Conservation (phyloP, 2,888 invertebrate species). For the Magallana nippona region DNA sequence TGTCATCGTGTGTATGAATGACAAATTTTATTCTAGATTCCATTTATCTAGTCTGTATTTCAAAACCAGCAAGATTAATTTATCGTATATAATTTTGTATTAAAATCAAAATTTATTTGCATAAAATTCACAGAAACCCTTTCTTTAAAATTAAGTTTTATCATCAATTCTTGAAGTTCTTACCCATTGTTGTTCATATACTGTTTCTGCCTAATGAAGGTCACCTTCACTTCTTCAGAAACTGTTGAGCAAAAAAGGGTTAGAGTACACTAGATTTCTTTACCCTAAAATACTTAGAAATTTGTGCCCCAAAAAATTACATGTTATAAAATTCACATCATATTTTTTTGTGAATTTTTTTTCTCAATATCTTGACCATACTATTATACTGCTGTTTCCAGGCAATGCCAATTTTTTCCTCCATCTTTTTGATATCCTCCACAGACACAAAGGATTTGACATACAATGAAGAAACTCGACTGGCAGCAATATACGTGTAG, state of each 20-base stretch:
- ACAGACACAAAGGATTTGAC: slow-evolving; percentile 52
- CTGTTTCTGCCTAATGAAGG: slow-evolving; percentile 33
- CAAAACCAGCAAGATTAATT: too few species aligned
- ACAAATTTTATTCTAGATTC: too few species aligned
- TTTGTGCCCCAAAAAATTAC: too few species aligned
- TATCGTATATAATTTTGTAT: too few species aligned
- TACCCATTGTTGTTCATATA: slow-evolving; percentile 27
- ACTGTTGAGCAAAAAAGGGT: not conserved
- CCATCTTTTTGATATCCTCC: slow-evolving; percentile 49
- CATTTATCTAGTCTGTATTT: too few species aligned
- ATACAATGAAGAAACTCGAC: slow-evolving; percentile 52
- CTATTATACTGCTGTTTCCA: slow-evolving; percentile 44
- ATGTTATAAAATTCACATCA: too few species aligned
- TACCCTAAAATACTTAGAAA: not conserved
- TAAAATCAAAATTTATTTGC: not conserved
- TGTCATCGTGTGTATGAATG: too few species aligned
- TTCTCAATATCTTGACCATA: not conserved
- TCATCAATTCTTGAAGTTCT: not conserved
- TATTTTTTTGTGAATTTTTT: too few species aligned
- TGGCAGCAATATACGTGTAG: slow-evolving; percentile 41
- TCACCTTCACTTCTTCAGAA: slow-evolving; percentile 21
- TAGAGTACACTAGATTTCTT: not conserved
- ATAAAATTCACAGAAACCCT: not conserved
- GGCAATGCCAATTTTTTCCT: slow-evolving; percentile 43
- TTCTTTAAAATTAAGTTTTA: not conserved